Conservation (phyloP, 30 jellyfish, hydroid and myxozoan genomes). For the Clytia hemisphaerica region DNA sequence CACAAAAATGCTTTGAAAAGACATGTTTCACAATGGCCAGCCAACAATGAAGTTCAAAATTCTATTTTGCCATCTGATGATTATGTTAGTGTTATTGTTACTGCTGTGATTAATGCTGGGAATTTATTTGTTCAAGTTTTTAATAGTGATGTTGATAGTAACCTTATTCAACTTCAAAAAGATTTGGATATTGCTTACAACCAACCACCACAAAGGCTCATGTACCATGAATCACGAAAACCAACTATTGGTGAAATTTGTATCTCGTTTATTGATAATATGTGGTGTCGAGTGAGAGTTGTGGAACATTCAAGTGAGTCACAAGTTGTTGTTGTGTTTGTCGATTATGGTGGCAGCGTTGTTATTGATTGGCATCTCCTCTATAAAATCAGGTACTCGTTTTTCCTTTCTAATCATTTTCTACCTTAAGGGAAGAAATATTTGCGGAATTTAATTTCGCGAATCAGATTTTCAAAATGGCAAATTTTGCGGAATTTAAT, state of each 20-base stretch:
- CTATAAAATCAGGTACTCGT: neutral
- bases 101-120: slow-evolving; percentile 7
- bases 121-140: slow-evolving; percentile 3
- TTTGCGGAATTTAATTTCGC: too few species aligned
- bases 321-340: neutral
- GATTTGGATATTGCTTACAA: neutral
- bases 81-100: neutral
- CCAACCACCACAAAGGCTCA: neutral
- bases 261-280: slow-evolving; percentile 7
- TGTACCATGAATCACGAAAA: neutral
- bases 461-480: too few species aligned
- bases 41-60: neutral
- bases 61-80: neutral
- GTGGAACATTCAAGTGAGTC: neutral
- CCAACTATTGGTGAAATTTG: slow-evolving; percentile 6
- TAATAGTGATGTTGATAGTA: neutral
- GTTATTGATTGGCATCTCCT: neutral
- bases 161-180: neutral
- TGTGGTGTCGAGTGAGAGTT: slow-evolving; percentile 1
- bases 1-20: neutral
- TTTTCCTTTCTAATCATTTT: too few species aligned
- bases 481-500: too few species aligned
- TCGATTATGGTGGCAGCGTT: slow-evolving; percentile 13
- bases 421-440: too few species aligned
- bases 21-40: neutral